Percentiles rank a stretch among this genome's conserved stretches.
Conservation (phyloP, 2,888 invertebrate genomes). For the Amorpha juglandis region DNA sequence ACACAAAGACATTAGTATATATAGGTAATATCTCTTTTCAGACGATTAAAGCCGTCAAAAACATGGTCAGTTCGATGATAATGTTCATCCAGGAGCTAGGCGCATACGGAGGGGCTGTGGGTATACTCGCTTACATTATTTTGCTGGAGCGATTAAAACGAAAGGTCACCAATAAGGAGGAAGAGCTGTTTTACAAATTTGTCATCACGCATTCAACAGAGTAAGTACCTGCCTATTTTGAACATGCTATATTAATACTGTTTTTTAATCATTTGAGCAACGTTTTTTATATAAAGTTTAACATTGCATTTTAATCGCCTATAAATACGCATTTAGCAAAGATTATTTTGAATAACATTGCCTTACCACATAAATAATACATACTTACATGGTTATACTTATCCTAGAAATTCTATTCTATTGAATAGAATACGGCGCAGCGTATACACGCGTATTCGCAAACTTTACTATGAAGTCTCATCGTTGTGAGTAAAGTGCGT, state of each 20-base stretch:
- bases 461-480: too few relatives aligned
- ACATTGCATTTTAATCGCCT: too few relatives aligned
- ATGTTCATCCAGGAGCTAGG: slow-evolving; percentile 81
- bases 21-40: slow-evolving; percentile 43
- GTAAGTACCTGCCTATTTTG: slow-evolving; percentile 44
- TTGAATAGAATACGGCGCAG: too few relatives aligned
- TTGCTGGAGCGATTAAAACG: slow-evolving; percentile 86
- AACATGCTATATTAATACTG: too few relatives aligned
- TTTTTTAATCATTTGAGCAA: too few relatives aligned
- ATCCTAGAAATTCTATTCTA: too few relatives aligned
- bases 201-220: slow-evolving; percentile 53
- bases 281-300: too few relatives aligned
- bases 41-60: slow-evolving; percentile 72
- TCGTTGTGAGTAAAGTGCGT: too few relatives aligned
- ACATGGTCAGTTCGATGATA: slow-evolving; percentile 75
- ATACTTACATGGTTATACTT: too few relatives aligned
- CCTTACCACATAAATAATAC: background rate
- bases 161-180: slow-evolving; percentile 60
- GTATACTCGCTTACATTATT: slow-evolving; percentile 84
- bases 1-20: too few relatives aligned
- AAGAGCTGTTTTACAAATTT: slow-evolving; percentile 58
- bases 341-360: background rate
- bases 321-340: too few relatives aligned
- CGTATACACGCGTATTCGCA: too few relatives aligned
- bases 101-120: slow-evolving; percentile 85